Base-by-base conservation (phyloP, 2,113 vertebrate species). In the Syngnathoides biaculeatus region DNA sequence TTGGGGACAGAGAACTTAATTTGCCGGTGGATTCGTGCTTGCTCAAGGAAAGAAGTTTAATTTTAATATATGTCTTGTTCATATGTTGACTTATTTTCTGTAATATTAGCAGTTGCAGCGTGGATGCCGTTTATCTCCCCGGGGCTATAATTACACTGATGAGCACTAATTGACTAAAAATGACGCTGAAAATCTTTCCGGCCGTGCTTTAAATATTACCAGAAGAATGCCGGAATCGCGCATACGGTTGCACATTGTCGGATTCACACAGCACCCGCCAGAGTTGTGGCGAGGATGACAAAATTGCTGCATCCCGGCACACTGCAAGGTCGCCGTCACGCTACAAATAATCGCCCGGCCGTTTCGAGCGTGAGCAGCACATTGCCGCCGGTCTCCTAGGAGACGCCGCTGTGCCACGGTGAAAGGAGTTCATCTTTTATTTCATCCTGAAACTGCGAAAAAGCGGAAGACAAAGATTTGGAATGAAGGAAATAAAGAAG, bases 261-360 rank as follows among this genome's bases (percentile, higher is more conserved):
- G 40, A 14, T 42, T 47, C 8, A 24, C 42, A 26, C 13, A 43
- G 13, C 24, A 24, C 26, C 26, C 26, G 42, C 22, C 20, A 38
- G n/a, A 45, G 79, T 74, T 77, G 77, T 69, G 75, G 68, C 79
- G 77, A 82, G 78, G 67, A 82, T 82, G 79, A 86, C 75, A 85
- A 85, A 85, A 82, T 79, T 1, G 45, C 73, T 74, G 72, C 64
- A 82, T 73, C 65, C 53, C 66, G 59, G 72, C 56, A 82, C 74
- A 68, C 64, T 45, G 72, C 80, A 76, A 81, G 85, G 82, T 84
- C 81, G 77, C 71, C 67, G 82, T 81, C 66, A 77, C 68, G 63
- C 74, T 57, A 64, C 70, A 77, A 82, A 78, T 76, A 73, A 74
- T 12, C 19, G 53, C 62, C 72, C 56, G 70, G 43, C 69, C 45